These are phyloP conservation scores for Meandrina meandrites DNA, from an alignment of 92 coral and sea anemone genomes.

Conservation along the genomic window DNA sequence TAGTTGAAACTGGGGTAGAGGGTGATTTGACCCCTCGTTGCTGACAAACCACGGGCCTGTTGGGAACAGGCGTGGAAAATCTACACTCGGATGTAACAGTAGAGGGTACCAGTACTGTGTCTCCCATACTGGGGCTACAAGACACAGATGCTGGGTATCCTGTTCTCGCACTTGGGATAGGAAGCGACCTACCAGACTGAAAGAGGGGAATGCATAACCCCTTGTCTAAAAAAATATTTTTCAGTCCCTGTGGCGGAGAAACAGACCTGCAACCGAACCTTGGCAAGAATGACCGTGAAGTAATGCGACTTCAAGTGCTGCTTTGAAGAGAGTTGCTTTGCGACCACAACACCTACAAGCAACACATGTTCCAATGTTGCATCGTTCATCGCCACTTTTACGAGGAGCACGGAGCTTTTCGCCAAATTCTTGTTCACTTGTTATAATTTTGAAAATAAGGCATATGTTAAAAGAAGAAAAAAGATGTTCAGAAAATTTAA, in stretches of 20 bases:
- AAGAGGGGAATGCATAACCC: too few relatives aligned
- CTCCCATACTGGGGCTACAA: slow-evolving; percentile 53
- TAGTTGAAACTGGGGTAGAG: slow-evolving; percentile 48
- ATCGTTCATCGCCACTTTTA: not conserved
- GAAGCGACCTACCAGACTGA: slow-evolving; percentile 11
- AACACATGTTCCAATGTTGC: not conserved
- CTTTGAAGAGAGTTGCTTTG: not conserved
- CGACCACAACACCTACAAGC: not conserved
- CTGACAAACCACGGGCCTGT: slow-evolving; percentile 24
- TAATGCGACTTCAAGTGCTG: slow-evolving; percentile 8
- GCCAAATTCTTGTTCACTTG: not conserved
- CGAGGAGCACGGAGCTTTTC: not conserved
- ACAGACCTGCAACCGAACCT: not conserved
- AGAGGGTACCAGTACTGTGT: slow-evolving; percentile 8
- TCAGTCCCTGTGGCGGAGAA: not conserved
- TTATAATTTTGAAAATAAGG: too few relatives aligned
- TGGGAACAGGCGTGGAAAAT: slow-evolving; percentile 42
- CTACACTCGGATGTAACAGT: slow-evolving; percentile 34
- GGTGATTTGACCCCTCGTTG: slow-evolving; percentile 27
- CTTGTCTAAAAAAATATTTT: too few relatives aligned
- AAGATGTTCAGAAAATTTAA: too few relatives aligned
- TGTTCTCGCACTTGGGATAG: slow-evolving; percentile 48
- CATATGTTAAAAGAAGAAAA: too few relatives aligned
- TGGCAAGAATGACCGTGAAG: not conserved
- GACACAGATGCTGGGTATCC: slow-evolving; percentile 33